phyloP scores from a whole-genome alignment of 2,888 invertebrate genomes.

The Agrotis exclamationis region DNA sequence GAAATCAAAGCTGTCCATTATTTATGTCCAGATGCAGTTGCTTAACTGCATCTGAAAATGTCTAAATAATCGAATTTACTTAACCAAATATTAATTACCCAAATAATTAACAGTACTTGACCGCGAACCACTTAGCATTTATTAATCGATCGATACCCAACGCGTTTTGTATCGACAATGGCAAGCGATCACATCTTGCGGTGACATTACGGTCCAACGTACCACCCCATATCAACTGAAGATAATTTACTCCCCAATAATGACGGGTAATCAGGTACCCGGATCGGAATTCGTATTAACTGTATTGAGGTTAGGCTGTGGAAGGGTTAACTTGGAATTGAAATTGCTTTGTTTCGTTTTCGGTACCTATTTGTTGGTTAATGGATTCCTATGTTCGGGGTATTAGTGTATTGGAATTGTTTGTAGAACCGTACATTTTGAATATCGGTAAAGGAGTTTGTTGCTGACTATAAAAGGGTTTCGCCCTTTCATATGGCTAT shows the following conservation, averaged over 20 bases:
- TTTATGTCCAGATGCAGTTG: too few relatives aligned
- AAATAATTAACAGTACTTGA: constrained; percentile 23
- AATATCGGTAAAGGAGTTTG: constrained; percentile 6
- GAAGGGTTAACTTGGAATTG: constrained; percentile 25
- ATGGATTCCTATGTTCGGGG: constrained; percentile 10
- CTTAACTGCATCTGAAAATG: neutral
- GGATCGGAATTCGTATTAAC: constrained; percentile 45
- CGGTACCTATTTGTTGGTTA: constrained; percentile 9
- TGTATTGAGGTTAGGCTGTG: constrained; percentile 19
- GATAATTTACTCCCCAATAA: constrained; percentile 58
- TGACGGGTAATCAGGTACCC: constrained; percentile 40
- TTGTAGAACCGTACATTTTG: neutral
- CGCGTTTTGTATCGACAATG: constrained; percentile 60
- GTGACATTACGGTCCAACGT: constrained; percentile 61
- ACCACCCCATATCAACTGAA: constrained; percentile 47
- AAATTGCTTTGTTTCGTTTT: constrained; percentile 28
- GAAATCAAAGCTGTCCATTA: too few relatives aligned
- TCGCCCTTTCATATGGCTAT: neutral
- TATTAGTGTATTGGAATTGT: neutral
- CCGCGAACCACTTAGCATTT: constrained; percentile 59
- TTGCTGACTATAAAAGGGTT: neutral
- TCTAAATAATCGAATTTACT: constrained; percentile 8
- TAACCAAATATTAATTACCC: constrained; percentile 39
- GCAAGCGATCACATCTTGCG: constrained; percentile 59
- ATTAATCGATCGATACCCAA: constrained; percentile 56